Evolutionary conservation across 2,888 invertebrate genomes (phyloP), one percentile per base, ranked within the genome.

Genomic region (Plagodis dolabraria): DNA sequence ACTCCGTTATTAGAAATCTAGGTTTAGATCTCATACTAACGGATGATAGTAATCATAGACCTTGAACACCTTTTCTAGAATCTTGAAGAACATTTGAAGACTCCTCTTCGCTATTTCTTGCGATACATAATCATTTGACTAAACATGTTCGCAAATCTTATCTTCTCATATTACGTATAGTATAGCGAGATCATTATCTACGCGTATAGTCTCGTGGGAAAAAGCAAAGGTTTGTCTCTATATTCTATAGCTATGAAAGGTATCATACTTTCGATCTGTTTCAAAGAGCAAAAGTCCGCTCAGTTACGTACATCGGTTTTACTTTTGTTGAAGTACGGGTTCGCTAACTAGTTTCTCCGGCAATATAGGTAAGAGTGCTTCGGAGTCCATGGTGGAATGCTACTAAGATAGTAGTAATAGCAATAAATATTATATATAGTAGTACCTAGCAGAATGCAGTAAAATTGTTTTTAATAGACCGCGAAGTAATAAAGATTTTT

Each of bases 211-310:
- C 34, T 56, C 69, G 65, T 72, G 72, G 68, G 70, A 77, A 75
- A 72, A 70, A 74, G 7, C n/a, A 47, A 54, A 22, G 33, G 22
- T 8, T 12, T 34, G 38, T 44, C 22, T 42, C 10, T 38, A 33
- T 40, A 59, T 65, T 67, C 51, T 68, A 71, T 66, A 67, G 63
- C 52, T 62, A 67, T 64, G 38, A 55, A 69, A 72, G 68, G 61
- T 73, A 76, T 77, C 72, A 63, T 67, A 79, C 77, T 80, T 79
- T 80, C 79, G 72, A 77, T 77, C 76, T 59, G 22, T 60, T 66
- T 47, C 51, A 48, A 73, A 72, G 71, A 61, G 66, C 73, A 71
- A 72, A 67, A 52, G 52, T 62, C 47, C 53, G 57, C 63, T 72
- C 42, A 42, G 43, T 43, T 7, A 43, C 22, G 22, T 22, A 22